Base-by-base conservation (phyloP, 1,140 invertebrate genomes). In the Caenorhabditis briggsae region DNA sequence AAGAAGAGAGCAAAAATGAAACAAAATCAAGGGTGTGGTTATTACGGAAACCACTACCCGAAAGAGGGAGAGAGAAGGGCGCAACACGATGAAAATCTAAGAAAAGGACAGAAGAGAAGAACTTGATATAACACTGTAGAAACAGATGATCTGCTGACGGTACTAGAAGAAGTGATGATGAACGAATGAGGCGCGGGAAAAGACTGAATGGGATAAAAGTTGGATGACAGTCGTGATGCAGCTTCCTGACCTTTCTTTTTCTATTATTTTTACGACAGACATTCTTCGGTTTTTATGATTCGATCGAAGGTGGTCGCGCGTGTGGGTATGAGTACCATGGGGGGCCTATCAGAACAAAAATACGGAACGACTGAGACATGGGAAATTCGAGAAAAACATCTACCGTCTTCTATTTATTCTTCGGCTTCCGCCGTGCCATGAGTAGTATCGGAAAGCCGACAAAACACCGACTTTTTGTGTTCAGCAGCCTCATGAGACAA, bases 281-380 rank as follows among this genome's bases (percentile, higher is more conserved):
- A 58, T 58, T 70, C 64, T 70, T 46, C 64, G 64, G 33, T 70
- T 78, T 74, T 78, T 78, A 78, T 78, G 70, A 78, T 50, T 23
- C 46, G 12, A 78, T 50, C 70, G 11, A 11, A 20, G 70, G 46
- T 78, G 70, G 46, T 43, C 43, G 16, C 70, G 43, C 70, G 25
- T 41, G 11, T 65, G 50, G 12, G 12, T 53, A 8, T 53, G 16
- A 53, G 50, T 14, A 53, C 50, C 16, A 2, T 61, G 56, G 8
- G 8, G 50, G 16, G 56, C 56, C 43, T 70, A 70, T 70, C 16
- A 70, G 33, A 70, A 70, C 33, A 46, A 8, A 8, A 14, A 70
- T 16, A 18, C 11, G 41, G n/a, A 70, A 70, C 14, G 14, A 70
- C 11, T 18, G 46, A 46, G 16, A 58, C 16, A n/a, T n/a, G n/a